Base-by-base conservation (phyloP, 1,140 invertebrate genomes). In the Drosophila seguyi region DNA sequence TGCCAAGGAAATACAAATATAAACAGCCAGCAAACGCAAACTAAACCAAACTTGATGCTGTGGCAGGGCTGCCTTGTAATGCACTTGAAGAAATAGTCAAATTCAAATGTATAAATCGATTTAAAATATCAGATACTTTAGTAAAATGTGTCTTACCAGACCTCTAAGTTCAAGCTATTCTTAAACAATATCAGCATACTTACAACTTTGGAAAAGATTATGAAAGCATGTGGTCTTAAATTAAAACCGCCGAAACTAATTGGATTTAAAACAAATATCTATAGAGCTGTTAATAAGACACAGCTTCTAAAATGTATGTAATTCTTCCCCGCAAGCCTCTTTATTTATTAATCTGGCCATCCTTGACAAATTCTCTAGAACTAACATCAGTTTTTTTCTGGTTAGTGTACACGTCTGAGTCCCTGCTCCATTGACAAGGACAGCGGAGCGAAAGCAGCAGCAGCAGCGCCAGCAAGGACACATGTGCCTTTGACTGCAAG, bases 1-100 rank as follows among this genome's bases (percentile, higher is more conserved):
- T 90, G 81, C 85, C 86, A 90, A 90, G 85, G 85, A 90, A 90
- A 90, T 90, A 90, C 85, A 90, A 90, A 90, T 90, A 90, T 90
- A 90, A 90, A 90, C 85, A 90, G 85, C 81, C 83, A 79, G 81
- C 85, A 73, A 90, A 81, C 85, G 81, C 85, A 90, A 90, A 90
- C 86, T 90, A 79, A 81, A 90, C 81, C 81, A 87, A 87, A 87
- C 81, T 85, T 80, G 81, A 68, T 52, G 69, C 66, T 87, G 50
- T 82, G 69, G 67, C 48, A 80, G 50, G 65, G 75, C 59, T 71
- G 47, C 44, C 39, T 55, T 31, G 25, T 13, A 16, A 8, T 36
- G 25, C 63, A 68, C 62, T 59, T 14, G 16, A n/a, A 25, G 14
- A 47, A 47, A 47, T 25, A 6, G 2, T 38, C 14, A 36, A 0